These are phyloP conservation scores for Okamejei kenojei DNA, from an alignment of 2,797 vertebrate genomes.

Conservation along the genomic window DNA sequence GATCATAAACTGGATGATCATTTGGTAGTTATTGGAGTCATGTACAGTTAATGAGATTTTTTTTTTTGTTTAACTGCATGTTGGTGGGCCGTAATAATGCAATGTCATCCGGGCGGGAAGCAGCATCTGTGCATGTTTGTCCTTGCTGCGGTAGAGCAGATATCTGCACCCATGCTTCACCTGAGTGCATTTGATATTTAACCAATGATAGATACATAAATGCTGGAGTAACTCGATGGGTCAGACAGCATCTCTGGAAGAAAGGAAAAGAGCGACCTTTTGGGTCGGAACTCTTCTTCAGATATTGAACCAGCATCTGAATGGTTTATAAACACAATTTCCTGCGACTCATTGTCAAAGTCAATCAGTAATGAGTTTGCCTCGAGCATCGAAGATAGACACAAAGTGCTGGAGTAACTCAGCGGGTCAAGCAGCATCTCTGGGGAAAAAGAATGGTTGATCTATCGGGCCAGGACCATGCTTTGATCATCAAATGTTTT, in stretches of 20 bases:
- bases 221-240: too few relatives aligned
- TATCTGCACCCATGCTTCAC: background rate
- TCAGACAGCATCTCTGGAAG: too few relatives aligned
- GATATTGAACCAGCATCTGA: background rate
- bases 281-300: too few relatives aligned
- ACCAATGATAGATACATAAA: background rate
- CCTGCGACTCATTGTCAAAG: background rate
- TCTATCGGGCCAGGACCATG: too few relatives aligned
- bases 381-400: too few relatives aligned
- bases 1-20: conserved; percentile 4
- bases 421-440: too few relatives aligned
- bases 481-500: background rate
- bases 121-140: background rate
- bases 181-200: conserved; percentile 4
- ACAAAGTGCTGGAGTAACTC: too few relatives aligned
- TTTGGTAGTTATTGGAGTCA: background rate
- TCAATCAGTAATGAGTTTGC: background rate
- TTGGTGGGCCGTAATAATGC: background rate
- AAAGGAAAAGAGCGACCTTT: too few relatives aligned
- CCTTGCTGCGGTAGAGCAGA: background rate
- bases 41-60: background rate
- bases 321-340: background rate
- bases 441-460: too few relatives aligned
- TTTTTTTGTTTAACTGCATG: background rate
- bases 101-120: background rate